Conservation (phyloP, 2,113 vertebrate species). For the Silurus glanis region DNA sequence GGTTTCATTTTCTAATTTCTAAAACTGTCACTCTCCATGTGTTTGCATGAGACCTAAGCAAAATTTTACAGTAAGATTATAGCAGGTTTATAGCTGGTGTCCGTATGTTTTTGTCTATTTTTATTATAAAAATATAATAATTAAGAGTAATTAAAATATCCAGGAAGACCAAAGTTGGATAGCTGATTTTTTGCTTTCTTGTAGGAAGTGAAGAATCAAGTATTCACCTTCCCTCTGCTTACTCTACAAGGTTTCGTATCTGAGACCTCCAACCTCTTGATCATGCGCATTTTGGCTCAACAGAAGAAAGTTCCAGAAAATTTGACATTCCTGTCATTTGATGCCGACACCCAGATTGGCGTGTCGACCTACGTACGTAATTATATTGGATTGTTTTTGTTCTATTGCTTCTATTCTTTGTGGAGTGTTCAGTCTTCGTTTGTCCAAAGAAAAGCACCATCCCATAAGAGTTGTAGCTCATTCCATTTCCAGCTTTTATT, state of each 20-base stretch:
- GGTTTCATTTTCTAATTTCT: neutral
- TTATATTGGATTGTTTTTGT: neutral
- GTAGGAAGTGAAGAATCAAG: conserved; percentile 68
- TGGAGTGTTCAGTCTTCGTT: neutral
- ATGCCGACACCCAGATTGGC: conserved; percentile 71
- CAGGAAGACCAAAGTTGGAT: neutral
- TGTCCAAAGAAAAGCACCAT: neutral
- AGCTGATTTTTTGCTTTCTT: neutral
- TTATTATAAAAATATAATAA: too few species aligned
- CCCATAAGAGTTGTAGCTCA: neutral
- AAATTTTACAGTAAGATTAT: neutral
- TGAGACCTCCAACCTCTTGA: conserved; percentile 80
- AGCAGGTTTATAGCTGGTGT: too few species aligned
- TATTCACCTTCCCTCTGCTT: conserved; percentile 60
- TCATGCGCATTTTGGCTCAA: conserved; percentile 81
- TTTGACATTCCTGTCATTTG: conserved; percentile 77
- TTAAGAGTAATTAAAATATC: neutral
- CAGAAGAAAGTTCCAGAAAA: conserved; percentile 66
- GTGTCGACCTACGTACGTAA: conserved; percentile 79
- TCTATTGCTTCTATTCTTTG: neutral
- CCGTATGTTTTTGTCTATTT: neutral
- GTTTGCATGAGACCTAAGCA: neutral
- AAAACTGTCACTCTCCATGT: neutral
- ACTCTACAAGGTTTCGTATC: conserved; percentile 76
- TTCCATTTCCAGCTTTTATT: neutral